Percentiles rank a stretch among this genome's conserved stretches.
phyloP scores from a whole-genome alignment of 2,888 invertebrate species.

The Entomobrya proxima region DNA sequence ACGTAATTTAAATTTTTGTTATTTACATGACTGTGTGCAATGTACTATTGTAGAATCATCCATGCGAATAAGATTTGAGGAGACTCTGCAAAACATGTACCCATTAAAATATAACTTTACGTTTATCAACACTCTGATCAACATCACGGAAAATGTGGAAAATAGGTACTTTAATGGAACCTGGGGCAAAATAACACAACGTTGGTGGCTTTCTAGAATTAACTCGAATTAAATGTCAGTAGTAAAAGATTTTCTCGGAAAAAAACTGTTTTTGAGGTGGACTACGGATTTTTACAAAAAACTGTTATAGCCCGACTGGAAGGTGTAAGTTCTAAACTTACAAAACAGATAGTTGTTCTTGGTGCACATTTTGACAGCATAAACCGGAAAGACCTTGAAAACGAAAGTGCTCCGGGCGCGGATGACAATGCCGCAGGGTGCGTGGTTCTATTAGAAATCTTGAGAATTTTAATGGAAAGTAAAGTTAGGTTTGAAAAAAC shows the following conservation, averaged over 20 bases:
- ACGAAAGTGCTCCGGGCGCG: slow-evolving; percentile 43
- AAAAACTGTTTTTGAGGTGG: neutral
- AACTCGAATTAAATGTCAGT: too few species aligned
- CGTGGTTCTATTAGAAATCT: slow-evolving; percentile 24
- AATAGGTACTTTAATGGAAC: slow-evolving; percentile 17
- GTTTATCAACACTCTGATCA: too few species aligned
- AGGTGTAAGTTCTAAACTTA: slow-evolving; percentile 10
- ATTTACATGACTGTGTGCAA: too few species aligned
- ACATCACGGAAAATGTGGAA: too few species aligned
- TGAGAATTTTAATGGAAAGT: slow-evolving; percentile 21
- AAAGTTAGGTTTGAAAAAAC: slow-evolving; percentile 24
- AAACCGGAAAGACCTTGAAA: neutral
- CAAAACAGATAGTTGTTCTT: slow-evolving; percentile 42
- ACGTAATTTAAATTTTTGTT: too few species aligned
- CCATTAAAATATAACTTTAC: too few species aligned
- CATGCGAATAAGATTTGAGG: too few species aligned
- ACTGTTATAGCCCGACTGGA: slow-evolving; percentile 53
- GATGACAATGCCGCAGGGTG: slow-evolving; percentile 58
- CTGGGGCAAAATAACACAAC: neutral
- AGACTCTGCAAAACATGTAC: too few species aligned
- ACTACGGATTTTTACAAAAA: slow-evolving; percentile 34
- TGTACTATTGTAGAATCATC: too few species aligned
- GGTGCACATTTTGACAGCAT: slow-evolving; percentile 63
- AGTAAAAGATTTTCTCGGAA: slow-evolving; percentile 26
- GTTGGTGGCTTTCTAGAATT: slow-evolving; percentile 22